A percentile compares a stretch with the other conserved stretches of the same genome.
phyloP scores from a whole-genome alignment of 2,113 vertebrate genomes.

The Cichladusa arquata region DNA sequence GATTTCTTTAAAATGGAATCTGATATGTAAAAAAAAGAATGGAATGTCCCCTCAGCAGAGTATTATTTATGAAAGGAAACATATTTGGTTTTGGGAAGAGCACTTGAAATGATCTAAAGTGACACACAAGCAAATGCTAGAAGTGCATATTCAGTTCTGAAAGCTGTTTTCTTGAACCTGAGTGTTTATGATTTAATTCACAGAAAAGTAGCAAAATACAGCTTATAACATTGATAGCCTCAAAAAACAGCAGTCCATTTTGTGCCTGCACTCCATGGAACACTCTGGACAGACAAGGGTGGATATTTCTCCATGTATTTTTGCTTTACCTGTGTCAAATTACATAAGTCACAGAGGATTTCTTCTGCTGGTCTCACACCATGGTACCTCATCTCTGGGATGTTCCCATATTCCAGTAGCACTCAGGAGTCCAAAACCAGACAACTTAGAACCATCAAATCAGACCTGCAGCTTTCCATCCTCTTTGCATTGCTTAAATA shows the following conservation, averaged over 20 bases:
- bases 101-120: not conserved
- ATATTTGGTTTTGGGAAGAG: conserved; percentile 33
- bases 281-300: not conserved
- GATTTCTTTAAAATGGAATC: conserved; percentile 8
- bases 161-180: not conserved
- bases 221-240: not conserved
- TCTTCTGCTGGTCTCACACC: not conserved
- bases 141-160: not conserved
- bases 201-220: not conserved
- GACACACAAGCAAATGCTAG: not conserved
- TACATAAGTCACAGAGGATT: accelerated
- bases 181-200: not conserved
- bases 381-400: not conserved
- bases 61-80: conserved; percentile 36
- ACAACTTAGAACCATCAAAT: not conserved
- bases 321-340: not conserved
- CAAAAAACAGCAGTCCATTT: not conserved
- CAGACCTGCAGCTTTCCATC: not conserved
- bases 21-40: conserved; percentile 34
- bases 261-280: not conserved
- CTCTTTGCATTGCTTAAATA: not conserved
- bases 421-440: not conserved
- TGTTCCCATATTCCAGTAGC: not conserved
- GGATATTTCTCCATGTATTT: not conserved
- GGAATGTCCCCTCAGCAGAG: conserved; percentile 52